Base-by-base conservation (phyloP, 2,113 vertebrate species). In the Calonectris borealis region DNA sequence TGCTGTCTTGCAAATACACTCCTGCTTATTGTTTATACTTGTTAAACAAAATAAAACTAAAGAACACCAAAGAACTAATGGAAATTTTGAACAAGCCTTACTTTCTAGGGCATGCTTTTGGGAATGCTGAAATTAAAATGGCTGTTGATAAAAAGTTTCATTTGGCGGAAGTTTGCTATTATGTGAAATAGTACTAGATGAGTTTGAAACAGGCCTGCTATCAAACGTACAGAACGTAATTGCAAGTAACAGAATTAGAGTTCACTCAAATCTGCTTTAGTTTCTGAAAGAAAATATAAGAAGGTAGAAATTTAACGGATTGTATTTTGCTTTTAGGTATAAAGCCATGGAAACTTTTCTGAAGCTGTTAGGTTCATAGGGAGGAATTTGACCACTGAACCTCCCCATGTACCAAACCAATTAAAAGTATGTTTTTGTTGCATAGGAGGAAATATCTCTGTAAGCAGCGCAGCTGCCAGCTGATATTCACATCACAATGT, bases 161-260 rank as follows among this genome's bases (percentile, higher is more conserved):
- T 64, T 76, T 83, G 32, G 17, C 0, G 0, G 16, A 57, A 36
- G 8, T 19, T 85, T 54, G 29, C 2, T 75, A 4, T 40, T 68
- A 55, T 48, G 13, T 85, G 55, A 71, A 78, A 81, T 38, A 83
- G 15, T 48, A 42, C 27, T 54, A 75, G 31, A 38, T 54, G 36
- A 87, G 36, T 68, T 94, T 4, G 2, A 94, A 94, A 91, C 38
- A 75, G 27, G 16, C 7, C 40, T 65, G 11, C 20, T 68, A 32
- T 68, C 84, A 77, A 81, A 84, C 29, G 2, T 32, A 60, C 32
- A 92, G 75, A 78, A 83, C 78, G 16, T n/a, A 93, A 60, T 38
- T 61, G 52, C 38, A 90, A 57, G 36, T 75, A 69, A 57, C 11
- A 71, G n/a, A 86, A 86, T 5, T 82, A 13, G 16, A 86, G 38